Percentiles rank a stretch among this genome's conserved stretches.
Evolutionary conservation across 2,797 vertebrate genomes (phyloP).

Genomic region (Typhlichthys eigenmanni): DNA sequence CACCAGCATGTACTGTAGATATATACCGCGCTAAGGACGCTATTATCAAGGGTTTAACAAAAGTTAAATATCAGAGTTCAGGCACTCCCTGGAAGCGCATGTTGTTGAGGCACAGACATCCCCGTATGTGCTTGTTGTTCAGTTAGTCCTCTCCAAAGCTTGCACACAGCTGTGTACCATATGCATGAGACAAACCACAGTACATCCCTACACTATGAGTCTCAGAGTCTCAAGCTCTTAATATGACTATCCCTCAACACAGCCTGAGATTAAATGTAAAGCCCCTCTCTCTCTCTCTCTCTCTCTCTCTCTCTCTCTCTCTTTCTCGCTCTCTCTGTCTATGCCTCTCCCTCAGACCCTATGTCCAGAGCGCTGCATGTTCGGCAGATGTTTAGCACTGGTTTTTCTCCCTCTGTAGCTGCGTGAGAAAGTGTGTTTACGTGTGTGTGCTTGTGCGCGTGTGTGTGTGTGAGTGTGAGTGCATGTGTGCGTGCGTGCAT

Average conservation of each 20-base stretch:
- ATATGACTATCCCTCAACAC: constrained; percentile 71
- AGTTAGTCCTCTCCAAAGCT: constrained; percentile 45
- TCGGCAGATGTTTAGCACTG: constrained; percentile 78
- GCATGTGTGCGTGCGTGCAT: constrained; percentile 25
- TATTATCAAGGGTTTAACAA: neutral
- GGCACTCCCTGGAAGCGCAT: constrained; percentile 32
- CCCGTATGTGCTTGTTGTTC: constrained; percentile 50
- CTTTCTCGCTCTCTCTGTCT: constrained; percentile 43
- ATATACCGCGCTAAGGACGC: neutral
- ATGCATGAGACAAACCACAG: constrained; percentile 62
- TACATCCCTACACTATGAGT: constrained; percentile 47
- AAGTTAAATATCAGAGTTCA: constrained; percentile 34
- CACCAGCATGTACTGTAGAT: neutral
- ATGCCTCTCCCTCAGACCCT: constrained; percentile 50
- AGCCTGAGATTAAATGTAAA: constrained; percentile 64
- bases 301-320: constrained; percentile 29
- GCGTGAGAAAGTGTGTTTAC: constrained; percentile 1
- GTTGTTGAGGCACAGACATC: constrained; percentile 11
- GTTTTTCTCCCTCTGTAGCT: constrained; percentile 48
- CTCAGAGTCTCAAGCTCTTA: constrained; percentile 58
- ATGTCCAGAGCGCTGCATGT: constrained; percentile 61
- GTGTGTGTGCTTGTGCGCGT: constrained; percentile 19
- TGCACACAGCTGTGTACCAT: constrained; percentile 67
- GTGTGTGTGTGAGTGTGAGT: constrained; percentile 23
- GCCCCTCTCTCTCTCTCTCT: constrained; percentile 18